Base-by-base conservation (phyloP, 2,888 invertebrate genomes). In the Eulithis testata region DNA sequence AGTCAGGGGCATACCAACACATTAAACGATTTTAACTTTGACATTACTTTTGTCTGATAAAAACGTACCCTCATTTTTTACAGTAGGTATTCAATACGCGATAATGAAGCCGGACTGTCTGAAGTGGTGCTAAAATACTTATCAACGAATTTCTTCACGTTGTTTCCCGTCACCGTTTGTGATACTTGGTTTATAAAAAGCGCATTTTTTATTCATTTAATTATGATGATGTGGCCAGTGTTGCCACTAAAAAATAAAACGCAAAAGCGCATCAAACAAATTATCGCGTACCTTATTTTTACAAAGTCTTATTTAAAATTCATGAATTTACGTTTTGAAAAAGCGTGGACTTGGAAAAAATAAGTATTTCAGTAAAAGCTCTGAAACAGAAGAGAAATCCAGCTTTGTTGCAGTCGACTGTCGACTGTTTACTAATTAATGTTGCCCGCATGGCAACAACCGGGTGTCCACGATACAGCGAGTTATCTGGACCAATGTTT, bases 341-440 rank as follows among this genome's bases (percentile, higher is more conserved):
- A 74, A 67, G 75, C 76, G 78, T 75, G 76, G 75, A 77, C 76
- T 78, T 68, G 65, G 73, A 77, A 81, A 80, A 76, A 77, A 77
- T 71, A 49, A 62, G 66, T 79, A 71, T 73, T 79, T 69, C 69
- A 68, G 72, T 67, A 72, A 71, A 75, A 71, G 74, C 69, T 73
- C 76, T 70, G 76, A 68, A 76, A 80, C 76, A 79, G 73, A 83
- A 84, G 84, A 86, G 87, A 87, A 87, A 85, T 80, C 82, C 77
- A 75, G 83, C 86, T 87, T 88, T 87, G 88, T 78, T 82, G 80
- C 83, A 80, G 82, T 80, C 86, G 87, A 84, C 87, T 81, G 82
- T 80, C 82, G 80, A 82, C 89, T 89, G 88, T 88, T 86, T 89
- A 89, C 89, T 90, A 90, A 90, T 90, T 89, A 90, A 88, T 89